Percentiles rank a stretch among this genome's conserved stretches.
Conservation (phyloP, 2,888 invertebrate species). For the Folsomia candida region DNA sequence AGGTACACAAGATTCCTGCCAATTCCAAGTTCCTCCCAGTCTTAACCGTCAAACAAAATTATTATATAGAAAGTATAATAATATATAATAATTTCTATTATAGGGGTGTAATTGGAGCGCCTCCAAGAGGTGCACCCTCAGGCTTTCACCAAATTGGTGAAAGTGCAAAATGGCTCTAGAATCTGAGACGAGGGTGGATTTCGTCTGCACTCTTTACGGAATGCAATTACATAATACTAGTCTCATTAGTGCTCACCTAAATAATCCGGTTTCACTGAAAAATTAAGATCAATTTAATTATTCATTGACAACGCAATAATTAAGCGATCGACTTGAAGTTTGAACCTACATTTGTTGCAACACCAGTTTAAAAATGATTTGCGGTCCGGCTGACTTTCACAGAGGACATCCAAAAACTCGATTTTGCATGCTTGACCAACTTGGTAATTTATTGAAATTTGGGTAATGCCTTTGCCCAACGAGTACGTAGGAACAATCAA, state of each 20-base stretch:
- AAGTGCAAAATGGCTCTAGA: no score
- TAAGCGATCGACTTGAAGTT: neutral
- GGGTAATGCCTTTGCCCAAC: conserved; percentile 55
- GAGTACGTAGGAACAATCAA: conserved; percentile 71
- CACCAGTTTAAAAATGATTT: conserved; percentile 31
- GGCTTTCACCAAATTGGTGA: no score
- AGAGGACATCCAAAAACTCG: conserved; percentile 43
- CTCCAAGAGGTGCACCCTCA: no score
- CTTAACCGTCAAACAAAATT: no score
- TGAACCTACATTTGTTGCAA: conserved; percentile 41
- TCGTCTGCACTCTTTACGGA: no score
- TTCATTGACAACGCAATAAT: no score
- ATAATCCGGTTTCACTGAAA: conserved; percentile 42
- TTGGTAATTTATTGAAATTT: conserved; percentile 44
- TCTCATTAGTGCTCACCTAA: no score
- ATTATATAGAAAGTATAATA: no score
- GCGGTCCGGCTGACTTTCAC: conserved; percentile 40
- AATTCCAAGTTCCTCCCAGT: conserved; percentile 44
- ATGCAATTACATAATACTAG: no score
- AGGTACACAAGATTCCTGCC: conserved; percentile 47
- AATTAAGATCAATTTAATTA: neutral
- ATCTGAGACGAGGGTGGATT: no score
- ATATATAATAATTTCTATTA: no score
- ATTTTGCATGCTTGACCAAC: conserved; percentile 28
- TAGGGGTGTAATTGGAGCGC: no score